Evolutionary conservation across 2,888 invertebrate species (phyloP).

Genomic region (Plebejus argus): DNA sequence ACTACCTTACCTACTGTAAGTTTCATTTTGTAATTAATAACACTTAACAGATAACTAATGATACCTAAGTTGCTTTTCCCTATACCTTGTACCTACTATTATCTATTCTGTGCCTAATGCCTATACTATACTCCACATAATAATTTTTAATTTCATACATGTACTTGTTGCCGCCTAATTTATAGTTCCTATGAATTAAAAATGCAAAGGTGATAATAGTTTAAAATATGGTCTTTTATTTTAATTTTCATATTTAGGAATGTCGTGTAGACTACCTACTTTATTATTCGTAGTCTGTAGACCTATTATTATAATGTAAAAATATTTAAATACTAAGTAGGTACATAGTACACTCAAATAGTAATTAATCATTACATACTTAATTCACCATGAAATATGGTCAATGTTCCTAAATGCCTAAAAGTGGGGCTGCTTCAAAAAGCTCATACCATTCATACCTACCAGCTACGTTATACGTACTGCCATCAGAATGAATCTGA

Average conservation of each 20-base stretch:
- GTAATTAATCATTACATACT: not conserved
- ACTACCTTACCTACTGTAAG: not conserved
- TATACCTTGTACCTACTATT: no score
- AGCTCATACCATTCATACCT: no score
- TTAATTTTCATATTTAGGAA: not conserved
- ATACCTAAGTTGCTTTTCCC: no score
- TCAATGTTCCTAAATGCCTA: not conserved
- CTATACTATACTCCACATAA: no score
- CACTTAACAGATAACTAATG: no score
- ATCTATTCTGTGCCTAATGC: no score
- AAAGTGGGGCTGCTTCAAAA: no score
- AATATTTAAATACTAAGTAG: not conserved
- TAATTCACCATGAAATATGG: not conserved
- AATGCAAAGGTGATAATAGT: not conserved
- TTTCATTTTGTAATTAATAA: not conserved
- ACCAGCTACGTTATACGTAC: no score
- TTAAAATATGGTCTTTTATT: not conserved
- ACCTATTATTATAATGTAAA: not conserved
- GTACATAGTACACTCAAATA: no score
- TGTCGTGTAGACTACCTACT: not conserved
- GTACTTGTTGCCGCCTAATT: no score
- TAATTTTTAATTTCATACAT: no score
- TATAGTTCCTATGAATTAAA: not conserved
- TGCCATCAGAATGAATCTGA: no score
- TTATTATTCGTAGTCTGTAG: not conserved